Base-by-base conservation (phyloP, 2,797 vertebrate species). In the Crotalus adamanteus region DNA sequence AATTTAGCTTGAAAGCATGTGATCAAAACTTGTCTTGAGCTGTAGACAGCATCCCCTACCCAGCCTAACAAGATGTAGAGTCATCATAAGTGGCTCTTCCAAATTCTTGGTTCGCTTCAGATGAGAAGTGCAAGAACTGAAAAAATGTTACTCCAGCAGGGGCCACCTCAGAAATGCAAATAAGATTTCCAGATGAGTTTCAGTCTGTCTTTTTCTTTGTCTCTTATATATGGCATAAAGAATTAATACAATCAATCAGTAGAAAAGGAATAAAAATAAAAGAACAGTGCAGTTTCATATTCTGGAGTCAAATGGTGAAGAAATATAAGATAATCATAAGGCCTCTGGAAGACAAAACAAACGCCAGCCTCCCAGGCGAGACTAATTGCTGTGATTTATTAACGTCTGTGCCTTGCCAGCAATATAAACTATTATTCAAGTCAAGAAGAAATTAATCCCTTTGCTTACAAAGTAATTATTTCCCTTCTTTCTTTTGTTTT, bases 381-480 rank as follows among this genome's bases (percentile, higher is more conserved):
- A 90, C 60, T 90, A 94, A 94, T 94, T 60, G n/a, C 73, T 93
- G 87, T 86, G 93, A 95, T 93, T 92, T 89, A 93, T 94, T 86
- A 90, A 57, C 69, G 47, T 78, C 51, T 88, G 69, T 86, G 91
- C 8, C 13, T 88, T 93, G 16, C 51, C 56, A 94, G 47, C 73
- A 83, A 83, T 37, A 83, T 47, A 83, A 22, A n/a, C 28, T 86
- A 16, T 26, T 94, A 31, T 51, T 60, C 20, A 93, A 57, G 4
- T 73, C 92, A 91, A 88, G 31, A 94, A 94, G 86, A 94, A 93
- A 90, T 89, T 87, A 87, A 93, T 93, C 91, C 56, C 25, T 61
- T 88, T 63, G 90, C n/a, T 83, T 83, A 87, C 53, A 47, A 86
- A 28, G 6, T 59, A 57, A 37, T 86, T 69, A 92, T 90, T 96